Base-by-base conservation (phyloP, 2,888 invertebrate genomes). In the Nasonia oneida region DNA sequence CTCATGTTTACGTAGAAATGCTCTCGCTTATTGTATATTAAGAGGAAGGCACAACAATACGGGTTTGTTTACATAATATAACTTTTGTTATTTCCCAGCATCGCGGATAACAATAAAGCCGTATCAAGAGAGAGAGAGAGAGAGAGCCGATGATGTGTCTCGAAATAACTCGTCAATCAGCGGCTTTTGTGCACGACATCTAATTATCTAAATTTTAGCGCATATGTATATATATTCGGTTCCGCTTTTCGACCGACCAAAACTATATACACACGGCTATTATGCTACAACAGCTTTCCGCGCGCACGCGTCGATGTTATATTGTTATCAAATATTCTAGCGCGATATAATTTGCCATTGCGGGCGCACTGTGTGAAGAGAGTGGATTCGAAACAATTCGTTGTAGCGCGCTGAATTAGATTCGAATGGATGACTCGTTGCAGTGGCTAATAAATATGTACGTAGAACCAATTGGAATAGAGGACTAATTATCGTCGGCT, bases 191-290 rank as follows among this genome's bases (percentile, higher is more conserved):
- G 80, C 50, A n/a, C 18, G 61, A 64, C 61, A 83, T 81, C 76
- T 81, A 73, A 84, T 78, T 84, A 86, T 53, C 57, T 33, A 57
- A 33, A 81, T 81, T 81, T 81, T 74, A 50, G 10, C 14, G 75
- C 8, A 81, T 33, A 5, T 4, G 37, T 73, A 29, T 29, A 23
- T 23, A 39, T 61, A 73, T 73, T 71, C 61, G 10, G n/a, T 0
- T 6, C 29, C 15, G 14, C 47, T 70, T 70, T 76, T 67, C 39
- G 29, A 57, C 53, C 2, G 1, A 76, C 50, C 18, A 23, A 77
- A 77, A 77, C 29, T 29, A 29, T 29, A 29, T 29, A 29, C 18
- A 42, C 18, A 42, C n/a, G 53, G 42, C 33, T n/a, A 77, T 83
- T 39, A 77, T 67, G 39, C 5, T 33, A 37, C 4, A 15, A 57